These are phyloP conservation scores for Campylomormyrus tamandua DNA, from an alignment of 2,113 vertebrate species.

Conservation along the genomic window DNA sequence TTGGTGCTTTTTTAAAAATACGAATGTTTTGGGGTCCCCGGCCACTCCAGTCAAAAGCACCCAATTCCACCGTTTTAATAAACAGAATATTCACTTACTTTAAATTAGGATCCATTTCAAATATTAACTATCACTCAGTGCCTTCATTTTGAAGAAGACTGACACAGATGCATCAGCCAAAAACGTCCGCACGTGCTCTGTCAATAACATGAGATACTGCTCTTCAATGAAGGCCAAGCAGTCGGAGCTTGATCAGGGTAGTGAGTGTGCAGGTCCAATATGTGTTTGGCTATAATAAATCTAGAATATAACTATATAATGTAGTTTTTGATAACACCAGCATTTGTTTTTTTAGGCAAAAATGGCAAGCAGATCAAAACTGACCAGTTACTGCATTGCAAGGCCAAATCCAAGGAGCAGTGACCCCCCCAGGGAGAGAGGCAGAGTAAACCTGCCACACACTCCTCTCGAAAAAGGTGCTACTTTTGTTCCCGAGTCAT, in stretches of 20 bases:
- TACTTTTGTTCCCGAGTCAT: neutral
- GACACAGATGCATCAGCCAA: neutral
- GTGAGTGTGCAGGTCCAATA: neutral
- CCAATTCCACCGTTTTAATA: neutral
- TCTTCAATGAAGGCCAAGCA: neutral
- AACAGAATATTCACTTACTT: neutral
- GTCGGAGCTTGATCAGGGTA: neutral
- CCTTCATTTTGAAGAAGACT: neutral
- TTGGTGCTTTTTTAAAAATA: neutral
- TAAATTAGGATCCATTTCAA: too few species aligned
- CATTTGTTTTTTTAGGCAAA: slow-evolving; percentile 1
- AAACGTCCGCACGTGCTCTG: neutral
- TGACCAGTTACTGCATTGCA: neutral
- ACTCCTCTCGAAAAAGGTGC: neutral
- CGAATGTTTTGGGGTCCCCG: neutral
- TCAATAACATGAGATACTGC: neutral
- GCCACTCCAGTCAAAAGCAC: neutral
- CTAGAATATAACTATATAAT: neutral
- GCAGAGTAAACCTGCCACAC: neutral
- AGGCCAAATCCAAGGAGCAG: neutral
- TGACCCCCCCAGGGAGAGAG: neutral
- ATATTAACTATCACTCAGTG: too few species aligned
- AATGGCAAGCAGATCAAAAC: slow-evolving; percentile 1
- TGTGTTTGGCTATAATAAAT: neutral
- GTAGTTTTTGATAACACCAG: neutral